A percentile compares a stretch with the other conserved stretches of the same genome.
These are phyloP conservation scores for Ceyx margarethae DNA, from an alignment of 2,113 vertebrate species.

Conservation along the genomic window DNA sequence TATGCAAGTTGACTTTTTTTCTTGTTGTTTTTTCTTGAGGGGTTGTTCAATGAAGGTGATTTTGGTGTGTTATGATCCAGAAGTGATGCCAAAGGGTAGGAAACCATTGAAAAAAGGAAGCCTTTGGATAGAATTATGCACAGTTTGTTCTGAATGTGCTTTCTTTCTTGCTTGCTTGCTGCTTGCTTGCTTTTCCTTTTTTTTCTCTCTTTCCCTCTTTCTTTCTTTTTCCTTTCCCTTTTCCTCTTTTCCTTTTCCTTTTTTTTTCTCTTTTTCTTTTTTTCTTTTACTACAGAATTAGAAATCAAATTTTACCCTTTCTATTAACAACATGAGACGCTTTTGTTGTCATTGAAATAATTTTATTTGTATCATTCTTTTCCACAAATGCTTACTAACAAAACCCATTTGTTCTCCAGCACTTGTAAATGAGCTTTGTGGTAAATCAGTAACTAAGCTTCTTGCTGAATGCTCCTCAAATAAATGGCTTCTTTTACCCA, in stretches of 20 bases:
- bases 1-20: background rate
- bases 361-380: background rate
- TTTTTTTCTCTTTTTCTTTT: accelerated
- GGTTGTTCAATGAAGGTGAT: background rate
- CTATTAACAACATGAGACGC: background rate
- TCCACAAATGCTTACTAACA: background rate
- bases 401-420: background rate
- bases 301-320: background rate
- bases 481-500: slow-evolving; percentile 11
- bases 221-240: accelerated
- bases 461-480: background rate
- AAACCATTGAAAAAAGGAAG: background rate
- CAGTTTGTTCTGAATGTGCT: background rate
- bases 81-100: background rate
- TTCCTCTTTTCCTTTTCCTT: accelerated
- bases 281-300: background rate
- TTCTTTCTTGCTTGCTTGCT: accelerated
- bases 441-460: slow-evolving; percentile 35
- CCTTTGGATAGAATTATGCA: background rate
- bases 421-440: background rate
- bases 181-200: accelerated
- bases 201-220: accelerated
- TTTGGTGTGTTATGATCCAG: background rate
- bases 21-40: background rate
- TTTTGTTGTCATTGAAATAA: background rate